Evolutionary conservation across 2,888 invertebrate genomes (phyloP).

Genomic region (Mesorhabditis spiculigera): DNA sequence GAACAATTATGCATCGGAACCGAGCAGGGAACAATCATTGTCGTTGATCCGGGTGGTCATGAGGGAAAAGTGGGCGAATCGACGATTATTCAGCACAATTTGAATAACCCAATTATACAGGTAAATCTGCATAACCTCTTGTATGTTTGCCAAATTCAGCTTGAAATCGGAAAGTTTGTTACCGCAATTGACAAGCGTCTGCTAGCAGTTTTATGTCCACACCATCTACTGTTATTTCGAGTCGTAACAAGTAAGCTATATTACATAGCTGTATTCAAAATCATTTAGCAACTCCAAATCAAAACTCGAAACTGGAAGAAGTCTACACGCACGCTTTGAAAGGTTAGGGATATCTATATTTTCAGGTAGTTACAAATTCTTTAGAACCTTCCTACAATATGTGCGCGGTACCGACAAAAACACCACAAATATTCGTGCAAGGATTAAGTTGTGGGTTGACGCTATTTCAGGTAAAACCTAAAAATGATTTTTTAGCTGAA

Average conservation of each 20-base stretch:
- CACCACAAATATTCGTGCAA: background rate
- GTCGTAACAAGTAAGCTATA: background rate
- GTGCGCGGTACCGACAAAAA: background rate
- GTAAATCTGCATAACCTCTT: background rate
- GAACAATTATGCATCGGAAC: conserved; percentile 2
- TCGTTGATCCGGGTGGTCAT: background rate
- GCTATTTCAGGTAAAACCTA: too few species aligned
- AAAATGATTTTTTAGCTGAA: too few species aligned
- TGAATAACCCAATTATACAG: background rate
- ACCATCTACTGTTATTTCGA: background rate
- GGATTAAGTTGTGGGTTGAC: background rate
- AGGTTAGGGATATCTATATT: background rate
- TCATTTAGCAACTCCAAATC: background rate
- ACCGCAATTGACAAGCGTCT: background rate
- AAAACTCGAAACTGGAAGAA: background rate
- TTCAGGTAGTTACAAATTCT: background rate
- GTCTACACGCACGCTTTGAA: background rate
- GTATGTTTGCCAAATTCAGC: background rate
- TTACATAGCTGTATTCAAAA: background rate
- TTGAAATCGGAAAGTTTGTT: background rate
- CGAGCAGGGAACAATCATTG: background rate
- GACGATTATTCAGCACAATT: background rate
- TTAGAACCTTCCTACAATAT: conserved; percentile 1
- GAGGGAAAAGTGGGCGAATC: background rate
- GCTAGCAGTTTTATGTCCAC: background rate